A percentile compares a stretch with the other conserved stretches of the same genome.
phyloP scores from a whole-genome alignment of 1,140 invertebrate genomes.

The Rhyacophila brunnea region DNA sequence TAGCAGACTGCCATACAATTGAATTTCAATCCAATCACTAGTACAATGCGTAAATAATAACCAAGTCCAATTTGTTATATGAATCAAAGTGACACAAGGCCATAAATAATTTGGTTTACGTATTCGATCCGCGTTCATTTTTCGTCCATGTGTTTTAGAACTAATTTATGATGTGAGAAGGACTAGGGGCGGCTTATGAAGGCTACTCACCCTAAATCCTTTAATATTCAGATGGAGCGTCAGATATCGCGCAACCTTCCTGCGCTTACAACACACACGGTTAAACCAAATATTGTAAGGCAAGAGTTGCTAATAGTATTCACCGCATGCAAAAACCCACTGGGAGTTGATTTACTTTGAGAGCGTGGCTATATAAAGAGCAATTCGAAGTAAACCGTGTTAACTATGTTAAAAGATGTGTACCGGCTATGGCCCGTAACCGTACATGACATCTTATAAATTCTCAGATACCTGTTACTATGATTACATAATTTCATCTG shows the following conservation, averaged over 20 bases:
- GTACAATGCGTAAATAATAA: too few species aligned
- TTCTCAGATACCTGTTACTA: too few species aligned
- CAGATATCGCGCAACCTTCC: background rate
- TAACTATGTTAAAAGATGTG: background rate
- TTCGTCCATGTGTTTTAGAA: background rate
- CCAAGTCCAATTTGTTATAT: too few species aligned
- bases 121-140: conserved; percentile 1
- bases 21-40: too few species aligned
- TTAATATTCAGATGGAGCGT: conserved; percentile 2
- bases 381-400: background rate
- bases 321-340: conserved; percentile 29
- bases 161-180: conserved; percentile 1
- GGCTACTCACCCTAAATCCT: background rate
- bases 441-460: too few species aligned
- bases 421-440: too few species aligned
- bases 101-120: background rate
- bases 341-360: conserved; percentile 33
- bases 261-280: background rate
- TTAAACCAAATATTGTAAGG: conserved; percentile 22
- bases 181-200: background rate
- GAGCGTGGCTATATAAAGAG: conserved; percentile 13
- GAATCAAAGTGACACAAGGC: too few species aligned
- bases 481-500: too few species aligned
- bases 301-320: conserved; percentile 30
- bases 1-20: too few species aligned